Evolutionary conservation across 2,113 vertebrate genomes (phyloP), one percentile per base, ranked within the genome.

Genomic region (Ivindomyrus marchei): DNA sequence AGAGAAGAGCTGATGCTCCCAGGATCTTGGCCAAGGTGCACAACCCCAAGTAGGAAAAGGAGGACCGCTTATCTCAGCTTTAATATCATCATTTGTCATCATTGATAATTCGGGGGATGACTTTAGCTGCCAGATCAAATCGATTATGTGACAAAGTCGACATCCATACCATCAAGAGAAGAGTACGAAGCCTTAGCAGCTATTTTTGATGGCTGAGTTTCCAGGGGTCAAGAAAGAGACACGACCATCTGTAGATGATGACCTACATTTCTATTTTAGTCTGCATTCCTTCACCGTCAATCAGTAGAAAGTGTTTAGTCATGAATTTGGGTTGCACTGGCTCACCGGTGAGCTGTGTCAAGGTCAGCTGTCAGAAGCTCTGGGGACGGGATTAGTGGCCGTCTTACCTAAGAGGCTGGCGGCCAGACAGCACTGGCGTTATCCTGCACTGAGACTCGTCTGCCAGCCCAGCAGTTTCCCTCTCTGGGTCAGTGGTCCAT

Each of bases 311-410:
- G 74, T 80, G 36, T 80, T 85, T 21, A 47, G 21, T 46, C 45
- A 47, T 46, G 83, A 46, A 85, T 85, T 85, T 46, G 21, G 45
- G 42, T 24, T 9, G 7, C 24, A 42, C 45, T 24, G 24, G 21
- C 83, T 47, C 83, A n/a, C 7, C 2, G 8, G 45, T 85, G 83
- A 85, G 45, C 83, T 85, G 53, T 42, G 56, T 88, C 53, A 88
- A 88, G 87, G 87, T 88, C 87, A 66, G 87, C 36, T 42, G 36
- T 88, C 53, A 88, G 24, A 88, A 45, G 87, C 19, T 46, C 7
- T 66, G 39, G 27, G 21, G 36, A 3, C 10, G 87, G 53, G 56
- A 88, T 88, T 88, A 87, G 31, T 3, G 21, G 24, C 13, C 17
- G 49, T 87, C 27, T 36, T 36, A 62, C 36, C 56, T 15, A 88